These are phyloP conservation scores for Geopemphigus sp. DNA, from an alignment of 1,140 invertebrate genomes.

Conservation along the genomic window DNA sequence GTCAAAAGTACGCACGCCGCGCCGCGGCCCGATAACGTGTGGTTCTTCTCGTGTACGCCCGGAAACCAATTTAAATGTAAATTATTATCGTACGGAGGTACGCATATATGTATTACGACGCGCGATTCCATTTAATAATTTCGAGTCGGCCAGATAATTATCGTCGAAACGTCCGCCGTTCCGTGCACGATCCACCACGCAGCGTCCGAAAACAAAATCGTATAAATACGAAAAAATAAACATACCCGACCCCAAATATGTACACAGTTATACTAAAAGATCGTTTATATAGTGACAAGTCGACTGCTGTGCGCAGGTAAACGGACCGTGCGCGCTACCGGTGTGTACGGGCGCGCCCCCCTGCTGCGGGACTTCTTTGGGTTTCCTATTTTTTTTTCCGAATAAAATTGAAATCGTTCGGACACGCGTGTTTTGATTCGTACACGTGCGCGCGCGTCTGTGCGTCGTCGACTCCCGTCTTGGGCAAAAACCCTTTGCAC, in stretches of 20 bases:
- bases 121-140: background rate
- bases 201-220: no score
- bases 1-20: background rate
- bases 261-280: background rate
- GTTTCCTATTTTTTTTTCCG: background rate
- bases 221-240: background rate
- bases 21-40: background rate
- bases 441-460: no score
- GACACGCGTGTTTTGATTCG: constrained; percentile 34
- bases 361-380: background rate
- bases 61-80: constrained; percentile 48
- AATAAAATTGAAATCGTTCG: constrained; percentile 31
- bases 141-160: constrained; percentile 26
- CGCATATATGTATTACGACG: background rate
- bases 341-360: background rate
- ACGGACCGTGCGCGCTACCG: constrained; percentile 44
- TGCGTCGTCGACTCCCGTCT: background rate
- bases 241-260: background rate
- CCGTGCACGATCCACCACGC: no score
- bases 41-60: background rate
- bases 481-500: no score
- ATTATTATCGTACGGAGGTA: constrained; percentile 16
- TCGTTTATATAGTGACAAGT: constrained; percentile 24
- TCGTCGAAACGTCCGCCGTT: background rate
- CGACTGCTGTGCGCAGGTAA: constrained; percentile 44